A percentile compares a stretch with the other conserved stretches of the same genome.
These are phyloP conservation scores for Dermochelys coriacea DNA, from an alignment of 2,797 vertebrate species.

Conservation along the genomic window DNA sequence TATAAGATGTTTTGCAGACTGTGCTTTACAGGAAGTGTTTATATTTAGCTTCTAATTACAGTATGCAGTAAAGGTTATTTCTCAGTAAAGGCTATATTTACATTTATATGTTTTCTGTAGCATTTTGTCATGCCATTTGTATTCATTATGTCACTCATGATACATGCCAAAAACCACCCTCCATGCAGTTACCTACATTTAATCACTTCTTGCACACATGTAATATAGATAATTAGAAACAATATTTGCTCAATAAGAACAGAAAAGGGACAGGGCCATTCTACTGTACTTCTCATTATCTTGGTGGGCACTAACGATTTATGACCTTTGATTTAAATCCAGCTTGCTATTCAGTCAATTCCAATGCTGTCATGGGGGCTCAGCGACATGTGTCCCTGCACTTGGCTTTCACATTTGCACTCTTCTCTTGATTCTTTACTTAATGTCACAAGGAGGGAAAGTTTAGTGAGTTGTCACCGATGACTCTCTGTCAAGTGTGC, in stretches of 20 bases:
- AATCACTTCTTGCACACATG: not conserved
- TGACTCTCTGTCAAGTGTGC: not conserved
- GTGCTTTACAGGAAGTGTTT: constrained; percentile 23
- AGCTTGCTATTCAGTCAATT: not conserved
- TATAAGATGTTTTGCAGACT: not conserved
- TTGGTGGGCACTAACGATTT: not conserved
- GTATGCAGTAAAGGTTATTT: constrained; percentile 4
- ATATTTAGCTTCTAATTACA: not conserved
- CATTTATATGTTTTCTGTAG: constrained; percentile 23
- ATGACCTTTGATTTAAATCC: not conserved
- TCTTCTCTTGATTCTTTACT: not conserved
- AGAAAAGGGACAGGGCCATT: not conserved
- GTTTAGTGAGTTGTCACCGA: not conserved
- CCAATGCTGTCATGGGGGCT: not conserved
- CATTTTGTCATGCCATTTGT: not conserved
- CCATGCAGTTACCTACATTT: not conserved
- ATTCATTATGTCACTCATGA: not conserved
- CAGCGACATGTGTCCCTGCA: not conserved
- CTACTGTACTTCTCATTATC: not conserved
- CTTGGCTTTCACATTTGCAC: not conserved
- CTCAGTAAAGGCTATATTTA: not conserved
- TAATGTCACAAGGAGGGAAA: not conserved
- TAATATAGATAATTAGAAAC: constrained; percentile 25
- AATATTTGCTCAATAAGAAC: constrained; percentile 24
- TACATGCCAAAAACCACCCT: not conserved